These are phyloP conservation scores for Spatulosminthurus flaviceps DNA, from an alignment of 2,888 invertebrate species.

Conservation along the genomic window DNA sequence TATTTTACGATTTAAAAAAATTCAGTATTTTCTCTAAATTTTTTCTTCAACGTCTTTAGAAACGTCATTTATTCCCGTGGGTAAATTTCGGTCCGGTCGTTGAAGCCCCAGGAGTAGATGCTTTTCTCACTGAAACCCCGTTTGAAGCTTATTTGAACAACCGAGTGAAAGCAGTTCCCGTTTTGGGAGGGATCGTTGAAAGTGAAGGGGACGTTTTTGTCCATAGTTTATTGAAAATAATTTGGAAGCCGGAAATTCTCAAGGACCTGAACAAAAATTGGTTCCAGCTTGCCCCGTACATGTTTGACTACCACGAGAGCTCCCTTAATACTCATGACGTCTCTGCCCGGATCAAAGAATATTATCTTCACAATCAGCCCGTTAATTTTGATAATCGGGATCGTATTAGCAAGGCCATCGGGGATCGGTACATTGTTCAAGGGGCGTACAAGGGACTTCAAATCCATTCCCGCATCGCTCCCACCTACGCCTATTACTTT, in stretches of 20 bases:
- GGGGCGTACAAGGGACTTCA: slow-evolving; percentile 53
- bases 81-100: slow-evolving; percentile 52
- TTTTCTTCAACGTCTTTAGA: no score
- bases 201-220: slow-evolving; percentile 54
- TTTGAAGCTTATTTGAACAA: slow-evolving; percentile 47
- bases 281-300: slow-evolving; percentile 43
- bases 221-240: slow-evolving; percentile 37
- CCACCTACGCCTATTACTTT: slow-evolving; percentile 55
- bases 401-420: slow-evolving; percentile 48
- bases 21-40: no score
- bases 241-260: slow-evolving; percentile 46
- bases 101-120: slow-evolving; percentile 47
- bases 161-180: slow-evolving; percentile 48
- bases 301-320: slow-evolving; percentile 44
- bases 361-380: slow-evolving; percentile 42
- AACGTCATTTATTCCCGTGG: slow-evolving; percentile 45
- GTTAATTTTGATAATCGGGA: slow-evolving; percentile 43
- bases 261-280: slow-evolving; percentile 45
- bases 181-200: slow-evolving; percentile 49
- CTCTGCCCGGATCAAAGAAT: slow-evolving; percentile 41
- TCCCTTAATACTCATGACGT: slow-evolving; percentile 36
- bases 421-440: slow-evolving; percentile 52
- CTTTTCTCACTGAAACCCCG: slow-evolving; percentile 53
- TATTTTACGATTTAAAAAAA: no score
- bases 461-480: slow-evolving; percentile 53